Conservation (phyloP, 2,888 invertebrate species). For the Fissipunctia ypsillon region DNA sequence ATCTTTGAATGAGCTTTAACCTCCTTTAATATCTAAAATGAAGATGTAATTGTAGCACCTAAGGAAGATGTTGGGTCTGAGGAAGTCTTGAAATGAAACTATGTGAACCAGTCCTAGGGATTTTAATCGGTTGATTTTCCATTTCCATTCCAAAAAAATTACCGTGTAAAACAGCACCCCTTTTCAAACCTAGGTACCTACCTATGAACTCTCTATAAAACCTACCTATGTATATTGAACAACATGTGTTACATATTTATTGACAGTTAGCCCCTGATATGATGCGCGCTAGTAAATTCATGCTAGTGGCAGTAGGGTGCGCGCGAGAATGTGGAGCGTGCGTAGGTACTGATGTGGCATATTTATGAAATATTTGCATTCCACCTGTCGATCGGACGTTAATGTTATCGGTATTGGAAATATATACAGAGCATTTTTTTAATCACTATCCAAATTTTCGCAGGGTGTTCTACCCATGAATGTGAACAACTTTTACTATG, state of each 20-base stretch:
- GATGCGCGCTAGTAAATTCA: conserved; percentile 43
- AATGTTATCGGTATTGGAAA: neutral
- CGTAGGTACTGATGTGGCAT: conserved; percentile 22
- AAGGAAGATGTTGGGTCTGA: too few species aligned
- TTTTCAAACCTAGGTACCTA: neutral
- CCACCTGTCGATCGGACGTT: conserved; percentile 34
- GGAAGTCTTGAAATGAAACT: too few species aligned
- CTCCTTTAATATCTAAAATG: neutral
- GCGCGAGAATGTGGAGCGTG: conserved; percentile 27
- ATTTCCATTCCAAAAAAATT: neutral
- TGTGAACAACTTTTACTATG: too few species aligned
- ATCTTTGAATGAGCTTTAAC: neutral
- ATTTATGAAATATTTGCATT: conserved; percentile 44
- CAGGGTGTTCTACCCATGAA: too few species aligned
- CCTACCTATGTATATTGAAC: conserved; percentile 4
- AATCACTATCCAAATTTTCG: too few species aligned
- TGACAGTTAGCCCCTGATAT: conserved; percentile 37
- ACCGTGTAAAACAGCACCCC: neutral
- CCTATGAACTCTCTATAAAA: neutral
- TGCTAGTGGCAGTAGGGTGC: conserved; percentile 26
- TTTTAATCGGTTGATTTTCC: neutral
- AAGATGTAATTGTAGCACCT: too few species aligned
- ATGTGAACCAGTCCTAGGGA: neutral
- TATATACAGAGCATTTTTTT: neutral
- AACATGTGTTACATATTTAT: conserved; percentile 51